A percentile compares a stretch with the other conserved stretches of the same genome.
phyloP scores from a whole-genome alignment of 2,797 vertebrate genomes.

The Neosilurus hyrtlii region DNA sequence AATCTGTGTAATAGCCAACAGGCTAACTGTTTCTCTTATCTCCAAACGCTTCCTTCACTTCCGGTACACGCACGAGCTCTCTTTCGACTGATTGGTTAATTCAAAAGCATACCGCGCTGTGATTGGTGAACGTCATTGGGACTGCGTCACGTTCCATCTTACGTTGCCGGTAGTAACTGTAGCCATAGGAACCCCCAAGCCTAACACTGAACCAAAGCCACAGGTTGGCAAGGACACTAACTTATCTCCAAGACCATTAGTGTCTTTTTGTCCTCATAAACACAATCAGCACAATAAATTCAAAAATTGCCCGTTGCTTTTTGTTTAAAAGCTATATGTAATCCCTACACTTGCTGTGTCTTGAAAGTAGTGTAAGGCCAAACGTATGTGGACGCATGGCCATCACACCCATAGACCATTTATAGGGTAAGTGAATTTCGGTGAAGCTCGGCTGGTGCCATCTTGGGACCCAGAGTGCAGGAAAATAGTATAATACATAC shows the following conservation, averaged over 20 bases:
- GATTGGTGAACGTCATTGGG: constrained; percentile 60
- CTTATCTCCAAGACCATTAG: constrained; percentile 2
- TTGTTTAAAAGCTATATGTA: background rate
- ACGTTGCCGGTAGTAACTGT: constrained; percentile 50
- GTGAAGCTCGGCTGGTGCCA: too few relatives aligned
- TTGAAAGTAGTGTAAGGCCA: background rate
- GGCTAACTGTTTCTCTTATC: constrained; percentile 33
- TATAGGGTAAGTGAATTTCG: too few relatives aligned
- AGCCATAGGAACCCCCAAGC: constrained; percentile 52
- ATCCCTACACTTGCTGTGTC: background rate
- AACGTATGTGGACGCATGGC: background rate
- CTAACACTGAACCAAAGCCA: constrained; percentile 41
- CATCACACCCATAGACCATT: background rate
- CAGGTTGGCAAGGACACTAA: constrained; percentile 32
- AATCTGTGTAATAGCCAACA: constrained; percentile 8
- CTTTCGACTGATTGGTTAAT: constrained; percentile 73
- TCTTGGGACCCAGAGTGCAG: too few relatives aligned
- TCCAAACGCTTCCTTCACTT: constrained; percentile 49
- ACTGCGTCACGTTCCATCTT: constrained; percentile 10
- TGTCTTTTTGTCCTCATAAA: constrained; percentile 2
- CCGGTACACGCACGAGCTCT: constrained; percentile 56
- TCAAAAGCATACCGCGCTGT: constrained; percentile 58
- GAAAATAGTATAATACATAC: too few relatives aligned
- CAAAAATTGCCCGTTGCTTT: background rate
- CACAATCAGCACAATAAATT: background rate